Evolutionary conservation across 2,888 invertebrate species (phyloP).

Genomic region (Lordiphosa fenestrarum): DNA sequence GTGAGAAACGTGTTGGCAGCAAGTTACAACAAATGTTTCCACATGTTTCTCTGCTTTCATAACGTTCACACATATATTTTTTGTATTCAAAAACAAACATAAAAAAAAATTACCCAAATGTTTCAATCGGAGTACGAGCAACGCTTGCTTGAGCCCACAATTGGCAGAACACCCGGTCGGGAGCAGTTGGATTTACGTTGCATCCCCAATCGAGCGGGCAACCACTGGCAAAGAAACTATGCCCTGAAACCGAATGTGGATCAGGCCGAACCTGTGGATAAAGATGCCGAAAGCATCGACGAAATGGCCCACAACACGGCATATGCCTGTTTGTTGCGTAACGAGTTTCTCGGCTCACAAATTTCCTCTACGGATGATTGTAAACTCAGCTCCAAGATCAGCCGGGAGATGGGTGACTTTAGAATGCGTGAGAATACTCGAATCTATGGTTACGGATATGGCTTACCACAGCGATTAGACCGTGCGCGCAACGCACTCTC

Average conservation of each 20-base stretch:
- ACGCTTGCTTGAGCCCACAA: conserved; percentile 15
- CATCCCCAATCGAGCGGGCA: conserved; percentile 23
- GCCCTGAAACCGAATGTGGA: neutral
- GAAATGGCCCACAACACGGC: conserved; percentile 7
- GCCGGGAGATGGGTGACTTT: conserved; percentile 22
- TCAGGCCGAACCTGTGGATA: neutral
- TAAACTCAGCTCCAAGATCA: neutral
- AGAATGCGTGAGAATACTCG: conserved; percentile 15
- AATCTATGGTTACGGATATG: conserved; percentile 2
- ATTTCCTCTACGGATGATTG: conserved; percentile 21
- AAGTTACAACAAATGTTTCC: conserved; percentile 5
- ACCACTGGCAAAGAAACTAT: conserved; percentile 20
- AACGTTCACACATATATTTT: conserved; percentile 1
- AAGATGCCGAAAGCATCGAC: neutral
- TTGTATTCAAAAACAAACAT: neutral
- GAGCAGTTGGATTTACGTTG: conserved; percentile 24
- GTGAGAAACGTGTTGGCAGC: neutral
- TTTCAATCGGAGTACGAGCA: conserved; percentile 34
- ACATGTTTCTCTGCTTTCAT: neutral
- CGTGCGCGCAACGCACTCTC: conserved; percentile 7
- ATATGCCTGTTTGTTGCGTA: conserved; percentile 26
- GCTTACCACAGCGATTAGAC: neutral
- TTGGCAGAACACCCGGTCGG: neutral
- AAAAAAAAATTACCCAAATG: conserved; percentile 14
- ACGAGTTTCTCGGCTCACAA: conserved; percentile 21